Evolutionary conservation across 2,113 vertebrate genomes (phyloP).

Genomic region (Nanorana parkeri): DNA sequence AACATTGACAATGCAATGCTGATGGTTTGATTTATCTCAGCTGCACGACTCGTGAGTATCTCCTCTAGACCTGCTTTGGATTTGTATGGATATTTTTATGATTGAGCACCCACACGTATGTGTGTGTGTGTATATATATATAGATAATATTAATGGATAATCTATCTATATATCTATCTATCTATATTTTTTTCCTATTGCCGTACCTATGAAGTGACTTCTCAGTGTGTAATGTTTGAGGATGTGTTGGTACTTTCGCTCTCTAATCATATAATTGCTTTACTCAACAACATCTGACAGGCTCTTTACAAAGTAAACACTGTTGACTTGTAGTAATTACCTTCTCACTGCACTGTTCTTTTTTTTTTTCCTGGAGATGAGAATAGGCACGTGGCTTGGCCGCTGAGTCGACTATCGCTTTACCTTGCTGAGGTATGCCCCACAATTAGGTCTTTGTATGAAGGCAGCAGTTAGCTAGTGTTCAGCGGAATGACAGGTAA

Average conservation of each 20-base stretch:
- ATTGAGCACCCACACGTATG: no score
- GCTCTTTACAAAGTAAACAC: slow-evolving; percentile 65
- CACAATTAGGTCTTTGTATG: slow-evolving; percentile 73
- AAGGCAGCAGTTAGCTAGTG: slow-evolving; percentile 65
- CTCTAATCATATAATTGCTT: slow-evolving; percentile 72
- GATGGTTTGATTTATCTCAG: no score
- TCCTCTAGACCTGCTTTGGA: no score
- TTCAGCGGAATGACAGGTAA: slow-evolving; percentile 84
- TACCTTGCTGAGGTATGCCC: slow-evolving; percentile 68
- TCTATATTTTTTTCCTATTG: no score
- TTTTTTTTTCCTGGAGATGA: slow-evolving; percentile 56
- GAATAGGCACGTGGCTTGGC: slow-evolving; percentile 8
- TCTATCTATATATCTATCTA: no score
- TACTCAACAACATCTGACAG: slow-evolving; percentile 60
- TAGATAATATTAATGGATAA: no score
- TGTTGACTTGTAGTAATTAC: slow-evolving; percentile 65
- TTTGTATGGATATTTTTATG: no score
- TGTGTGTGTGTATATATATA: no score
- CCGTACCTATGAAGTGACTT: background rate
- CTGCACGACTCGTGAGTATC: no score
- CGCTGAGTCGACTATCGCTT: slow-evolving; percentile 68
- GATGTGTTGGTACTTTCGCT: slow-evolving; percentile 69
- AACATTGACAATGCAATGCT: no score
- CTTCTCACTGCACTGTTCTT: slow-evolving; percentile 57
- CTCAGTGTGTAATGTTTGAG: background rate